Evolutionary conservation across 1,140 invertebrate species (phyloP).

Genomic region (Nymphalis io): DNA sequence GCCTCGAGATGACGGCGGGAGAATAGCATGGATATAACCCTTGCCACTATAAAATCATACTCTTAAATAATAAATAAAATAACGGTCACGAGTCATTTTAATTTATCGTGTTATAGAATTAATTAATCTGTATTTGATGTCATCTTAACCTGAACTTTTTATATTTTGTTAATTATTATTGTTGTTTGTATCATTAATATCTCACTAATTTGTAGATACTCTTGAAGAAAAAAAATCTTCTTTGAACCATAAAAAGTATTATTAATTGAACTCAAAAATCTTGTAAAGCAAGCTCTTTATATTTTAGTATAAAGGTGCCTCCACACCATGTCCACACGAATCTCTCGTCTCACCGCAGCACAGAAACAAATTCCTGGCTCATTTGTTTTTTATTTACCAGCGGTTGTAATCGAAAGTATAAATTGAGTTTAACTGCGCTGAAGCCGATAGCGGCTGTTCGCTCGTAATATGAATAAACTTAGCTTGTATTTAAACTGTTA

Average conservation of each 20-base stretch:
- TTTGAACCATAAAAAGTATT: no score
- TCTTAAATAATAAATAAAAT: slow-evolving; percentile 8
- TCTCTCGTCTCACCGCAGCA: slow-evolving; percentile 44
- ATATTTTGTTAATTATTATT: no score
- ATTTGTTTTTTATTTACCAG: slow-evolving; percentile 78
- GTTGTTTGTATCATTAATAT: no score
- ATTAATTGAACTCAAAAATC: no score
- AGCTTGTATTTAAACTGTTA: slow-evolving; percentile 59
- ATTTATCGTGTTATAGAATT: no score
- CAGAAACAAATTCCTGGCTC: slow-evolving; percentile 75
- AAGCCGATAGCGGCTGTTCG: slow-evolving; percentile 59
- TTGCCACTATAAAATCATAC: slow-evolving; percentile 13
- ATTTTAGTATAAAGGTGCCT: neutral
- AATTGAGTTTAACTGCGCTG: slow-evolving; percentile 67
- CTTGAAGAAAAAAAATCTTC: no score
- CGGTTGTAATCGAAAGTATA: slow-evolving; percentile 77
- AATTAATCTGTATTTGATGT: no score
- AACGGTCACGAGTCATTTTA: neutral
- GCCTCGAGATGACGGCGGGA: slow-evolving; percentile 60
- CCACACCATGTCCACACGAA: slow-evolving; percentile 43
- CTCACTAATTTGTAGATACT: no score
- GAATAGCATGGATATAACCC: slow-evolving; percentile 39
- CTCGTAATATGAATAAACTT: slow-evolving; percentile 74
- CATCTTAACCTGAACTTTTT: no score
- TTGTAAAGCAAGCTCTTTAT: no score